Conservation (phyloP, 2,797 vertebrate genomes). For the Centroberyx gerrardi region DNA sequence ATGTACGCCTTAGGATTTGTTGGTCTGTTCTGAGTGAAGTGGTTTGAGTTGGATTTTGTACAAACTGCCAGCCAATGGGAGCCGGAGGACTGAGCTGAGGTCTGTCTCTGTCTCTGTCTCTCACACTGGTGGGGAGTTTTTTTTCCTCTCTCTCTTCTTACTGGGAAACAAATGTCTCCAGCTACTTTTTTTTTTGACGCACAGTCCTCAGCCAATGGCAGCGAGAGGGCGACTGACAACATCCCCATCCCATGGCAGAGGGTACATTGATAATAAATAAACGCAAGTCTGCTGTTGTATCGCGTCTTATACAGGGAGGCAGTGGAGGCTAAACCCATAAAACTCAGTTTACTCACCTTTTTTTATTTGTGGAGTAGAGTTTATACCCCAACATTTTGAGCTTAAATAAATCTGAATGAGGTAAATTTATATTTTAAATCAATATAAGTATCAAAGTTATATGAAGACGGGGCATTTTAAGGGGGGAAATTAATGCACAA, state of each 20-base stretch:
- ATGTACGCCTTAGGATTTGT: constrained; percentile 82
- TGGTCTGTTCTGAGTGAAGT: constrained; percentile 84
- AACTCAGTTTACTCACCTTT: constrained; percentile 47
- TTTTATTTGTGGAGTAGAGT: constrained; percentile 1
- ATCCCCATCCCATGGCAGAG: constrained; percentile 87
- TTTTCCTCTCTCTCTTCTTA: constrained; percentile 62
- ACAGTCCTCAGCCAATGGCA: constrained; percentile 98
- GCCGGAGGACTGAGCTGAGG: constrained; percentile 87
- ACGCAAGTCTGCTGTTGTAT: constrained; percentile 33
- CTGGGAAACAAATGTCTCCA: constrained; percentile 93
- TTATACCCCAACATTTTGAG: neutral
- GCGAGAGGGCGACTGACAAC: constrained; percentile 92
- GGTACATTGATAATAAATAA: constrained; percentile 85
- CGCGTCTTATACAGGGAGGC: constrained; percentile 15
- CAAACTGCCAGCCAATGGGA: constrained; percentile 86
- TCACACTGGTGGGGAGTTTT: constrained; percentile 87
- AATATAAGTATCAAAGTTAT: too few species aligned
- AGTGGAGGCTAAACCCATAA: constrained; percentile 57
- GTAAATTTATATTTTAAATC: too few species aligned
- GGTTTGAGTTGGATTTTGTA: constrained; percentile 87
- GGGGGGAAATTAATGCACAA: neutral
- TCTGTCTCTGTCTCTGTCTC: constrained; percentile 88
- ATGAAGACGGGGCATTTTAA: too few species aligned
- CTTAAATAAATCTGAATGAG: neutral
- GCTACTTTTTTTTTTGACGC: constrained; percentile 99